Evolutionary conservation across 1,140 invertebrate species (phyloP).

Genomic region (Macrocentrus cingulum): DNA sequence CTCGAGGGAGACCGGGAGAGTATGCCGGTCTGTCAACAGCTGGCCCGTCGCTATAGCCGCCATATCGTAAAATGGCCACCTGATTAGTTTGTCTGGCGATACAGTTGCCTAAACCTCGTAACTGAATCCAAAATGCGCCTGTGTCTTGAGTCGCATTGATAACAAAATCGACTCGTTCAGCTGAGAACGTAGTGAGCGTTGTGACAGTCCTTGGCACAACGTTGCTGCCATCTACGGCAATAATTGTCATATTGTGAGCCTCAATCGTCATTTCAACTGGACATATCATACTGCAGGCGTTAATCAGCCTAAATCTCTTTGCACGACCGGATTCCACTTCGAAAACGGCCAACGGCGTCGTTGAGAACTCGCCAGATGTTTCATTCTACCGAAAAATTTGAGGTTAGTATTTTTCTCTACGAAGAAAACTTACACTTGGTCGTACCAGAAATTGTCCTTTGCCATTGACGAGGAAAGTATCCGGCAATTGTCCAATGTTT

Average conservation of each 20-base stretch:
- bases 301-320: conserved; percentile 61
- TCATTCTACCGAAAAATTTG: conserved; percentile 19
- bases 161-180: conserved; percentile 60
- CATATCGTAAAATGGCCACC: conserved; percentile 56
- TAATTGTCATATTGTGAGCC: conserved; percentile 57
- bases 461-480: conserved; percentile 26
- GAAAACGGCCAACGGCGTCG: conserved; percentile 34
- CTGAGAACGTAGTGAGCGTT: conserved; percentile 36
- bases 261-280: conserved; percentile 59
- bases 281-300: conserved; percentile 57
- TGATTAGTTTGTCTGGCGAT: conserved; percentile 48
- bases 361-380: conserved; percentile 14
- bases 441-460: conserved; percentile 19
- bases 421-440: background rate
- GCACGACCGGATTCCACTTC: conserved; percentile 39
- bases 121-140: conserved; percentile 56
- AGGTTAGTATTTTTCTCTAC: too few species aligned
- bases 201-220: conserved; percentile 13
- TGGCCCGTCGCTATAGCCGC: conserved; percentile 5
- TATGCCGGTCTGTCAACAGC: background rate
- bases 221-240: conserved; percentile 57
- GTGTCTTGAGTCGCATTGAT: conserved; percentile 46
- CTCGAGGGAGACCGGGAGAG: conserved; percentile 2
- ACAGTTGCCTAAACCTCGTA: conserved; percentile 52
- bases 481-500: conserved; percentile 52